These are phyloP conservation scores for Rosalia funebris DNA, from an alignment of 2,888 invertebrate species.

Conservation along the genomic window DNA sequence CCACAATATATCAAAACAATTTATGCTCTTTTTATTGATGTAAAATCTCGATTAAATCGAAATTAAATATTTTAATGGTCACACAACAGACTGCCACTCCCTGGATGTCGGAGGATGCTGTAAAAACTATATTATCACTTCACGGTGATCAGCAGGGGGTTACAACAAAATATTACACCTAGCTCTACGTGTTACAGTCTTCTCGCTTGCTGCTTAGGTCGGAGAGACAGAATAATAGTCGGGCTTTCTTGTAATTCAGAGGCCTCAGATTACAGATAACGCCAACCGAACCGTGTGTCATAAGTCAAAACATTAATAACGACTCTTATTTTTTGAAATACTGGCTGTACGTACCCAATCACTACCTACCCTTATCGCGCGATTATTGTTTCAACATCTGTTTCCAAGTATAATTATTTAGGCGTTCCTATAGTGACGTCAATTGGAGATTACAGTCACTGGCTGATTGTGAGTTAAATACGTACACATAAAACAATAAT, in stretches of 20 bases:
- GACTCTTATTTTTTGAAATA: slow-evolving; percentile 23
- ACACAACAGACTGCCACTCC: slow-evolving; percentile 55
- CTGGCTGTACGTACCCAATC: background rate
- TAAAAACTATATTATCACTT: slow-evolving; percentile 63
- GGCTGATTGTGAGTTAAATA: too few relatives aligned
- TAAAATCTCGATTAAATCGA: slow-evolving; percentile 62
- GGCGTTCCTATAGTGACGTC: too few relatives aligned
- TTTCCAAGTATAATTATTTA: too few relatives aligned
- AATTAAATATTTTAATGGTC: slow-evolving; percentile 60
- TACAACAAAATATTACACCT: slow-evolving; percentile 59
- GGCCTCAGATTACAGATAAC: slow-evolving; percentile 45
- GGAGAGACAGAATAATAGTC: slow-evolving; percentile 39
- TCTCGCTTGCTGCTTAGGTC: slow-evolving; percentile 2
- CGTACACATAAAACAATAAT: too few relatives aligned
- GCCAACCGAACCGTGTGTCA: slow-evolving; percentile 33
- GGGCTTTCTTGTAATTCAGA: slow-evolving; percentile 45
- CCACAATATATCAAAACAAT: slow-evolving; percentile 55
- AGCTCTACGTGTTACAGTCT: slow-evolving; percentile 25
- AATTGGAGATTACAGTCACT: too few relatives aligned
- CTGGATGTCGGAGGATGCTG: slow-evolving; percentile 54
- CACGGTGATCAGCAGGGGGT: slow-evolving; percentile 57
- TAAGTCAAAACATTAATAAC: slow-evolving; percentile 41
- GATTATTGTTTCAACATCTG: background rate
- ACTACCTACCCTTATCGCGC: background rate
- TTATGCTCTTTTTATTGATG: slow-evolving; percentile 62